Base-by-base conservation (phyloP, 2,113 vertebrate genomes). In the Brachyhypopomus occidentalis region DNA sequence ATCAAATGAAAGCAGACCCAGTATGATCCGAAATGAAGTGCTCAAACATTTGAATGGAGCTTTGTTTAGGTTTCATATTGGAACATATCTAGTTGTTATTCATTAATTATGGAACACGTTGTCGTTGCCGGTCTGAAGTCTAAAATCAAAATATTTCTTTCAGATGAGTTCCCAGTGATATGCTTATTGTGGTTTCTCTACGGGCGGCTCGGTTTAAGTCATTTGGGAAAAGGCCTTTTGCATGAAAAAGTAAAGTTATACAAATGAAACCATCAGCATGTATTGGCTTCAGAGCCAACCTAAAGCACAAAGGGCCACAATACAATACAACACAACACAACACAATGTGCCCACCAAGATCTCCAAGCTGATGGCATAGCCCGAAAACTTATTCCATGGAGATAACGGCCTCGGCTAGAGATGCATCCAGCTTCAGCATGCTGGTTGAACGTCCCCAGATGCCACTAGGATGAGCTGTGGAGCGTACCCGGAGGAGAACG, bases 231-330 rank as follows among this genome's bases (percentile, higher is more conserved):
- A 79, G 19, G 56, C 55, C 55, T 48, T 72, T 72, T 45, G 45
- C 45, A 14, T 52, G 60, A 45, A 36, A 73, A 66, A 8, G 19
- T 52, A 25, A 56, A 7, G 63, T 64, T 34, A 45, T 23, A 58
- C 59, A 55, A 74, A 74, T 67, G 27, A 74, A 30, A 67, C 55
- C 48, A 81, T 67, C 72, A 66, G 64, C 71, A 38, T 67, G 62
- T 73, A 38, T 80, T 64, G 38, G 64, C n/a, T 82, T 71, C 60
- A 17, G 73, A 59, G 38, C 25, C 30, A 23, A 64, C 9, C n/a
- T 64, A 38, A 55, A 74, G 52, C 52, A 73, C 38, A 45, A 3
- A 59, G 60, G 75, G 52, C 62, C 76, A 59, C 77, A 48, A 22
- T 6, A 48, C 4, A 6, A 62, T 34, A 67, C 56, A 48, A 22